Conservation (phyloP, 2,113 vertebrate species). For the Gasterosteus aculeatus region DNA sequence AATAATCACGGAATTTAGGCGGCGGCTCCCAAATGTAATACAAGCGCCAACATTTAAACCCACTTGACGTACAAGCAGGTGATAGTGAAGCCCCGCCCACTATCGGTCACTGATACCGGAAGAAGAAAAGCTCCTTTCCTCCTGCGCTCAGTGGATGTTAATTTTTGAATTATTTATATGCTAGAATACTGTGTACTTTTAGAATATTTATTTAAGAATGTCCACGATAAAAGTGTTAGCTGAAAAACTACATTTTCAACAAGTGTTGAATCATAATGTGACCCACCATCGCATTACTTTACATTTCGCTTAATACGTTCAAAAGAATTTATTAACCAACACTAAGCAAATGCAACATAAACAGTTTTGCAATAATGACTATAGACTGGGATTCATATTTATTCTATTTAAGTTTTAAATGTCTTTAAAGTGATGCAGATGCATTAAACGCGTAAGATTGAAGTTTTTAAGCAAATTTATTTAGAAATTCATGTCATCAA, state of each 20-base stretch:
- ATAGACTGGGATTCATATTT: too few relatives aligned
- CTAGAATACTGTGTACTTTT: neutral
- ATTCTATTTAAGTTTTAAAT: too few relatives aligned
- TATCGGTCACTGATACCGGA: neutral
- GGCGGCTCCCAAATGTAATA: neutral
- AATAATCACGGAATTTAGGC: too few relatives aligned
- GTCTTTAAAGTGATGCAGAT: neutral
- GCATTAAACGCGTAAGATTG: neutral
- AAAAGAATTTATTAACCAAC: neutral
- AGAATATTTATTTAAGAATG: neutral
- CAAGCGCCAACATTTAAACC: neutral
- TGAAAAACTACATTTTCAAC: neutral
- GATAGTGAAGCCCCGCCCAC: slow-evolving; percentile 35
- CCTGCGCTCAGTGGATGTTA: neutral
- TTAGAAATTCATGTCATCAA: neutral
- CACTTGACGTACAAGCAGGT: neutral
- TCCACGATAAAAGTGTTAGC: neutral
- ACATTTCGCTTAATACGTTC: neutral
- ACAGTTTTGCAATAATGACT: too few relatives aligned
- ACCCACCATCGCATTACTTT: neutral
- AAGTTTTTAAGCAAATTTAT: neutral
- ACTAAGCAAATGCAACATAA: neutral
- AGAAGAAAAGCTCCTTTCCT: neutral
- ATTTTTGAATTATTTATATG: neutral
- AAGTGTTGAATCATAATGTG: neutral